Evolutionary conservation across 2,797 vertebrate genomes (phyloP).

Genomic region (Simalia tracyae): DNA sequence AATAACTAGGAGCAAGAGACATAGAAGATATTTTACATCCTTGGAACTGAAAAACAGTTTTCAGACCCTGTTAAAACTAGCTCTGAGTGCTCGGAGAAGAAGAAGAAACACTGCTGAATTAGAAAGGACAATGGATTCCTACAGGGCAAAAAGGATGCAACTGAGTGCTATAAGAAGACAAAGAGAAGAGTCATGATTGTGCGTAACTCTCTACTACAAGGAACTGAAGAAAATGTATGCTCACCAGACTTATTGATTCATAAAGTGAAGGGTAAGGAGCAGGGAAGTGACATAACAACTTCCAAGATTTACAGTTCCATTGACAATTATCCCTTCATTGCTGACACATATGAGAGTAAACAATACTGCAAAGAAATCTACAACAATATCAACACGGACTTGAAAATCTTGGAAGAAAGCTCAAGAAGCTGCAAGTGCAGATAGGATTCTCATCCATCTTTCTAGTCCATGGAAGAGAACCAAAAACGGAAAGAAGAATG

Average conservation of each 20-base stretch:
- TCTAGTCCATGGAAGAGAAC: not conserved
- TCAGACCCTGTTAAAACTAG: not conserved
- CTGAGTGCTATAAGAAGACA: not conserved
- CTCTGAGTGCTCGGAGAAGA: not conserved
- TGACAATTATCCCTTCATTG: not conserved
- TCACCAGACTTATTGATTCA: not conserved
- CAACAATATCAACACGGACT: not conserved
- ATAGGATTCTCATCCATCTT: not conserved
- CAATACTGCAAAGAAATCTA: not conserved
- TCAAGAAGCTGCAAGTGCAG: not conserved
- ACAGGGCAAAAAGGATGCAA: not conserved
- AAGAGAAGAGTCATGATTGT: not conserved
- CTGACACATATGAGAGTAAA: not conserved
- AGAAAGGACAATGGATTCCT: not conserved
- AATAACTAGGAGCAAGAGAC: not conserved
- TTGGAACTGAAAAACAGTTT: not conserved
- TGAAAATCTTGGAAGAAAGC: not conserved
- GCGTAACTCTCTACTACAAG: not conserved
- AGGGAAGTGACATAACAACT: not conserved
- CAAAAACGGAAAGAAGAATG: not conserved
- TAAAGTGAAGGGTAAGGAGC: not conserved
- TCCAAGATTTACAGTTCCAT: not conserved
- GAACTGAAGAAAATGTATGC: not conserved
- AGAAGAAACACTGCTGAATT: not conserved
- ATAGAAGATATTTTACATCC: not conserved